Evolutionary conservation across 2,888 invertebrate species (phyloP).

Genomic region (Selenia dentaria): DNA sequence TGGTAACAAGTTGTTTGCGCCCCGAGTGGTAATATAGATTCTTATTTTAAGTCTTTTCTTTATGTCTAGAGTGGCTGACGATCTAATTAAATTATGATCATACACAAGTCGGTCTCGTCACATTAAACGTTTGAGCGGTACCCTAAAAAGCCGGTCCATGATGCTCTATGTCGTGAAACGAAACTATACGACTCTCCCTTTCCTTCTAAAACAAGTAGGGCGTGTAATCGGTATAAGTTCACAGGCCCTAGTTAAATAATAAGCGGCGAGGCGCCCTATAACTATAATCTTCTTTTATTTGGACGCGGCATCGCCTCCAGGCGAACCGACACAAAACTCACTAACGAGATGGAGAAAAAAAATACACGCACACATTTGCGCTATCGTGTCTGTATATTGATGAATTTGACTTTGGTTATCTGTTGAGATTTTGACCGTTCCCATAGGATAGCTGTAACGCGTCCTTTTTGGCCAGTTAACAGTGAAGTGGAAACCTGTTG

Average conservation of each 20-base stretch:
- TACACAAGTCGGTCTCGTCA: no score
- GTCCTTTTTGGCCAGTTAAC: conserved; percentile 10
- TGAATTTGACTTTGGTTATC: conserved; percentile 55
- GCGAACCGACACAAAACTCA: conserved; percentile 65
- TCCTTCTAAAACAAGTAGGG: conserved; percentile 56
- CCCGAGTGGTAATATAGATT: conserved; percentile 21
- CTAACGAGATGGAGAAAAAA: conserved; percentile 75
- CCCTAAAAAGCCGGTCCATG: conserved; percentile 21
- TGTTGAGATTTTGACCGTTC: conserved; percentile 41
- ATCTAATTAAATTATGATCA: neutral
- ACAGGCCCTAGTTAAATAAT: conserved; percentile 79
- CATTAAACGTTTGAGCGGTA: conserved; percentile 5
- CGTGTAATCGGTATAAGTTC: conserved; percentile 70
- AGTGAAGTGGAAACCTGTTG: conserved; percentile 8
- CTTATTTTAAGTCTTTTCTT: neutral
- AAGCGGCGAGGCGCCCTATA: conserved; percentile 73
- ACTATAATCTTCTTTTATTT: conserved; percentile 80
- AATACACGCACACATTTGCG: conserved; percentile 59
- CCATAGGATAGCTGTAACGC: conserved; percentile 27
- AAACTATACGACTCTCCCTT: conserved; percentile 44
- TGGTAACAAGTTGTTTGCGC: conserved; percentile 25
- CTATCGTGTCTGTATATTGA: conserved; percentile 60
- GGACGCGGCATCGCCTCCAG: conserved; percentile 60
- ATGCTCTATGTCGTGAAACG: conserved; percentile 37
- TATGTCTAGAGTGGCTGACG: neutral